Evolutionary conservation across 2,113 vertebrate species (phyloP).

Genomic region (Erythrocercus mccallii): DNA sequence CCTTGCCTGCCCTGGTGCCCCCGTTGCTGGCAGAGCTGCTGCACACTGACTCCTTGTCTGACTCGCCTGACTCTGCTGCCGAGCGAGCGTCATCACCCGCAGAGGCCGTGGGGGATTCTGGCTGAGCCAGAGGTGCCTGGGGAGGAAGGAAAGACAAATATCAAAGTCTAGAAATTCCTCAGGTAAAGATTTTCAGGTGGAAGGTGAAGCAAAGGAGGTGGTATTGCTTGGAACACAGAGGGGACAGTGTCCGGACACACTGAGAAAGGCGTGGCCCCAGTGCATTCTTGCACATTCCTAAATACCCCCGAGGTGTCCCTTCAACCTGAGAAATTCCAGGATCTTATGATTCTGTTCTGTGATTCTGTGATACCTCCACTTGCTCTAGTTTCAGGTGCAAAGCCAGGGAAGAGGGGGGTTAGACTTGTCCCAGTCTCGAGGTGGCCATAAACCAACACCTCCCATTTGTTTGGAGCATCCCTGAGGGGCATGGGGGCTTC

Average conservation of each 20-base stretch:
- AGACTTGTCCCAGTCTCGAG: background rate
- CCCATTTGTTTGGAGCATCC: background rate
- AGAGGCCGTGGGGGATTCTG: constrained; percentile 90
- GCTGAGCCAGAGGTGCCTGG: constrained; percentile 92
- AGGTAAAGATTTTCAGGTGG: background rate
- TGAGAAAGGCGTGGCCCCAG: rapidly evolving
- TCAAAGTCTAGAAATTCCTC: background rate
- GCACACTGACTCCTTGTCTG: constrained; percentile 95
- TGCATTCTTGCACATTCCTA: background rate
- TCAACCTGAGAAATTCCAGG: background rate
- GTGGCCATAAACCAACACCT: background rate
- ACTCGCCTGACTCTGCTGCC: constrained; percentile 88
- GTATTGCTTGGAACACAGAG: rapidly evolving
- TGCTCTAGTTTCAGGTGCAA: background rate
- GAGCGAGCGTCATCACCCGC: constrained; percentile 88
- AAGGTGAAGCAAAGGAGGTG: background rate
- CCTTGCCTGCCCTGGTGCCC: constrained; percentile 53
- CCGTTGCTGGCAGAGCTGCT: constrained; percentile 89
- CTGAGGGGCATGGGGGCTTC: rapidly evolving
- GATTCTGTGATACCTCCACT: background rate
- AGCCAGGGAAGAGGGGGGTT: background rate
- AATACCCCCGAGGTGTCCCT: background rate
- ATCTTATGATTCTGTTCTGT: background rate
- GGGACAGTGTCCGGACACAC: rapidly evolving
- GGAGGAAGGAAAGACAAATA: background rate